Base-by-base conservation (phyloP, 2,888 invertebrate species). In the Gasteruption jaculator region DNA sequence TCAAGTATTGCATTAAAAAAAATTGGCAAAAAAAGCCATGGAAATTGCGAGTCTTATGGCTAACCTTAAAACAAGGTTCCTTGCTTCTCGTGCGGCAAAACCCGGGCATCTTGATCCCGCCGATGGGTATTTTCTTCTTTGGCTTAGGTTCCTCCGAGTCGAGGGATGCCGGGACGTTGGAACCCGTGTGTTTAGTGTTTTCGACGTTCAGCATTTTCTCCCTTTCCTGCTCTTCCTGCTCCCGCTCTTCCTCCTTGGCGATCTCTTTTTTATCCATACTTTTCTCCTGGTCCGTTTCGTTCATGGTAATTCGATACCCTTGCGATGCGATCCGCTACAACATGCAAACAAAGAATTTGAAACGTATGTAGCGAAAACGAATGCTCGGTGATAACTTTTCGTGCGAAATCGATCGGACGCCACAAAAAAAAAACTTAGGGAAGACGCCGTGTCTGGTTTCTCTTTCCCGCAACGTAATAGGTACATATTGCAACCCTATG, bases 41-140 rank as follows among this genome's bases (percentile, higher is more conserved):
- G 8, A 25, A 27, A 15, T 20, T n/a, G n/a, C n/a, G n/a, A n/a
- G n/a, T 25, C 21, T 10, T 10, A 35, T 15, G 21, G 43, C 50
- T 44, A 73, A 83, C 84, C 80, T 82, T 87, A n/a, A n/a, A n/a
- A 71, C 75, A 79, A 53, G 79, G 82, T 66, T 84, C 84, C 63
- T 81, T 82, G 49, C 86, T 85, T 54, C 83, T 83, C 64, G 82
- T 83, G 55, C 85, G 81, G 60, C 88, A 88, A 73, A 88, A 89
- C 11, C 88, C 88, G 4, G 89, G 89, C 81, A 89, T 84, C 73
- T 88, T 87, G 50, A 89, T 86, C n/a, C 86, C 89, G 35, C 88
- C 89, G 58, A 88, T 89, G 4, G 89, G 89, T 57, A 88, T 87
- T 66, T 86, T 88, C 66, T 84, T 86, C 43, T 79, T 80, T 5